Base-by-base conservation (phyloP, 2,888 invertebrate species). In the Leptinotarsa haldemani region DNA sequence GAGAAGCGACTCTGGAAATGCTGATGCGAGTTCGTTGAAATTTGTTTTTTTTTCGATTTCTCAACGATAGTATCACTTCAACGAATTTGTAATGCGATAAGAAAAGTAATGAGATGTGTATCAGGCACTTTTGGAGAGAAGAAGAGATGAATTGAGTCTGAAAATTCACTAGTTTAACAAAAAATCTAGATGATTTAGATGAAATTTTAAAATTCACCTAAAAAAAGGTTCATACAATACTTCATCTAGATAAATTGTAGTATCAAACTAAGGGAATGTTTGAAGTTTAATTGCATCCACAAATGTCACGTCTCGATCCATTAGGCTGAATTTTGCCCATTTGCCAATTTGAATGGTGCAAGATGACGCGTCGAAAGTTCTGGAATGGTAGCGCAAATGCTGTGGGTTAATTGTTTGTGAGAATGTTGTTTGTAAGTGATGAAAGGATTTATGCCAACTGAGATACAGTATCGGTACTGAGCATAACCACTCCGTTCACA, bases 241-340 rank as follows among this genome's bases (percentile, higher is more conserved):
- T n/a, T 50, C 15, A 50, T 2, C 1, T 50, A 50, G n/a, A 16
- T 5, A 0, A 40, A 2, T 40, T 40, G 9, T 0, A 40, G 12
- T 40, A 40, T 40, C 9, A 40, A 9, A 40, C 9, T 40, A 16
- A 22, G 12, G 40, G 30, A n/a, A 40, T 30, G 61, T 61, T 16
- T 7, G 52, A 56, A 12, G 65, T 46, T 47, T 73, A 65, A 73
- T 73, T 69, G 66, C 69, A 61, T 50, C 61, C 58, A 53, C 74
- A 74, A 71, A 74, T 74, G 74, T 65, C 71, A 65, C 69, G 65
- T 71, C 71, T 74, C 56, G 53, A 66, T 74, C 71, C 74, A 75
- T 73, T 73, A 75, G 12, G 69, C 48, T 69, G 58, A 73, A 69
- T 76, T 76, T 64, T 61, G 48, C 66, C 58, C 66, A 70, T 74